Base-by-base conservation (phyloP, 2,888 invertebrate species). In the Drosophila merina region DNA sequence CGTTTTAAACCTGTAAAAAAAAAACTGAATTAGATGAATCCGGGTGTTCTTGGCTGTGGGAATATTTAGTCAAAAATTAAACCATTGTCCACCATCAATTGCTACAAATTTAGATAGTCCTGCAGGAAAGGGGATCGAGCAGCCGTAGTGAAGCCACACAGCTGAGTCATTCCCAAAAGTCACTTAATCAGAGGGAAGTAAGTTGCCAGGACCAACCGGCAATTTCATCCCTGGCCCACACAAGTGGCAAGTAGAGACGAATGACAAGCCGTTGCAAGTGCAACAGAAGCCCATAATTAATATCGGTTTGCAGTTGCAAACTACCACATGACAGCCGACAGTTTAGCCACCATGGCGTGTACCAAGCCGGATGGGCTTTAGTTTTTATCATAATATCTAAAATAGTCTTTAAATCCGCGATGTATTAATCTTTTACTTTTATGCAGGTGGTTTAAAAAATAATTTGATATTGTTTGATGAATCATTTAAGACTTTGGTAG, bases 261-360 rank as follows among this genome's bases (percentile, higher is more conserved):
- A 42, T 10, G 33, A 44, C 63, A 60, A 9, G 54, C 45, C 60
- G 20, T 44, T 36, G 51, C 48, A 56, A 62, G 51, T 74, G 76
- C 83, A 59, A 54, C 72, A 62, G 57, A 76, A 76, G 73, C 73
- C 76, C 83, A 82, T 79, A 82, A 77, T 77, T 77, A 77, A 77
- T 82, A 82, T 82, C 77, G 63, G 60, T 77, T 76, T 75, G 54
- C 68, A 77, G 79, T 76, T 72, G 69, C 68, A 67, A 63, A 57
- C 60, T 74, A 59, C 48, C 72, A 45, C 68, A 57, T 49, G 28
- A 60, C 50, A 74, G 40, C 14, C 31, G 26, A 59, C 33, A 56
- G 58, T 59, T 59, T 59, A 48, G 57, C 42, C 38, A 40, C 40
- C 62, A 42, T 20, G 20, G 2, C 5, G 30, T 44, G n/a, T 14